Percentiles rank a stretch among this genome's conserved stretches.
These are phyloP conservation scores for Chlorops oryzae DNA, from an alignment of 1,140 invertebrate genomes.

Conservation along the genomic window DNA sequence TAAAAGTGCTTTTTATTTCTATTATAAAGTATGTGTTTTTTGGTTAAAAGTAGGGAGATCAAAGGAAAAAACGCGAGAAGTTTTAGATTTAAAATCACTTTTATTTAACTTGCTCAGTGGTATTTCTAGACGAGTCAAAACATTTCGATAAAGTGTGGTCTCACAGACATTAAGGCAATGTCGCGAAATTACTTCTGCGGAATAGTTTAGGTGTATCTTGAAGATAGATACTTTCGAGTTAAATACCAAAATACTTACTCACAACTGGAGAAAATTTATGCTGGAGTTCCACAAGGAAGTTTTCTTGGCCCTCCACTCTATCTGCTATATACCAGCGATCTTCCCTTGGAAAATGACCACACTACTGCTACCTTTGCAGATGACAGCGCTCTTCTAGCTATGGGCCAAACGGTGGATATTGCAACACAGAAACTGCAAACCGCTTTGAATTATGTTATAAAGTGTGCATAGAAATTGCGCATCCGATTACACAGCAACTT, in stretches of 20 bases:
- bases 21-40: too few relatives aligned
- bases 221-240: constrained; percentile 24
- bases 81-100: too few relatives aligned
- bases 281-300: constrained; percentile 28
- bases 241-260: constrained; percentile 18
- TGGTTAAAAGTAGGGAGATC: too few relatives aligned
- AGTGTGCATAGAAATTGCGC: constrained; percentile 26
- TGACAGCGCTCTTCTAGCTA: constrained; percentile 23
- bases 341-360: constrained; percentile 12
- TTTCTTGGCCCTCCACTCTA: constrained; percentile 22
- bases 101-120: too few relatives aligned
- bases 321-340: constrained; percentile 19
- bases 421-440: constrained; percentile 18
- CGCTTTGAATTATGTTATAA: constrained; percentile 11
- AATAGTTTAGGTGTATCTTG: too few relatives aligned
- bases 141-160: too few relatives aligned
- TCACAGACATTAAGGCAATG: too few relatives aligned
- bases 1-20: too few relatives aligned
- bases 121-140: too few relatives aligned
- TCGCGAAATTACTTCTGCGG: too few relatives aligned
- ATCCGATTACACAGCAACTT: constrained; percentile 29
- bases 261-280: constrained; percentile 7
- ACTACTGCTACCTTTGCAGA: constrained; percentile 23
- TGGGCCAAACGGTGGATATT: not conserved
- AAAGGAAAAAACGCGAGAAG: too few relatives aligned